Conservation (phyloP, 2,888 invertebrate genomes). For the Seira ritae region DNA sequence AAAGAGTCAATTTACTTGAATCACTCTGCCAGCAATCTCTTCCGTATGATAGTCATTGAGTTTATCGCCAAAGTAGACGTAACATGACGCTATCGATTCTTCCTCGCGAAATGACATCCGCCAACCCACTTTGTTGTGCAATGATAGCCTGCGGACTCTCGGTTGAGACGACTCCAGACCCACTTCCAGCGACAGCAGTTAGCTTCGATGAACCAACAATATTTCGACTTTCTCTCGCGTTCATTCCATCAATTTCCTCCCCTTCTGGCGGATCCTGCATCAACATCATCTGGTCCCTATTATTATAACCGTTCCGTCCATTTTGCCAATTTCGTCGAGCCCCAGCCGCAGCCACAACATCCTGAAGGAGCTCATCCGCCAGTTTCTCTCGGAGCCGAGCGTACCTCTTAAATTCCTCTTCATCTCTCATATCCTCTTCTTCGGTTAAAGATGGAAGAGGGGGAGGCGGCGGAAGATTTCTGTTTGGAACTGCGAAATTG, state of each 20-base stretch:
- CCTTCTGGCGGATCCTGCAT: conserved; percentile 44
- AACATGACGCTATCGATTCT: conserved; percentile 83
- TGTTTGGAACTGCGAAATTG: conserved; percentile 55
- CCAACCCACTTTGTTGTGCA: conserved; percentile 67
- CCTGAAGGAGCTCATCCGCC: conserved; percentile 55
- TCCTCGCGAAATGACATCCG: conserved; percentile 73
- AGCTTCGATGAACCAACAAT: conserved; percentile 43
- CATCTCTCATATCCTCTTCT: conserved; percentile 51
- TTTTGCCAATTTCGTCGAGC: conserved; percentile 53
- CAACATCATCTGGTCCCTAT: conserved; percentile 44
- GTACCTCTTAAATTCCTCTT: conserved; percentile 53
- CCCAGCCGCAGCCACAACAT: conserved; percentile 53
- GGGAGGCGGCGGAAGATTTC: conserved; percentile 48
- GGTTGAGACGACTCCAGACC: conserved; percentile 49
- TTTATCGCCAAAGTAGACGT: conserved; percentile 81
- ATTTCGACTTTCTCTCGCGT: conserved; percentile 45
- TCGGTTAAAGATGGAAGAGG: conserved; percentile 35
- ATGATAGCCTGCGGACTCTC: conserved; percentile 66
- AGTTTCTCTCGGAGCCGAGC: conserved; percentile 50
- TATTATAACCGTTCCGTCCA: conserved; percentile 33
- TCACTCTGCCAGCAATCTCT: conserved; percentile 72
- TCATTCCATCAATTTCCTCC: conserved; percentile 48
- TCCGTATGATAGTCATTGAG: conserved; percentile 73
- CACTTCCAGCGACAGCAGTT: conserved; percentile 24
- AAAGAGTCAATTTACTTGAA: conserved; percentile 67